Evolutionary conservation across 1,140 invertebrate genomes (phyloP).

Genomic region (Drosophila eugracilis): DNA sequence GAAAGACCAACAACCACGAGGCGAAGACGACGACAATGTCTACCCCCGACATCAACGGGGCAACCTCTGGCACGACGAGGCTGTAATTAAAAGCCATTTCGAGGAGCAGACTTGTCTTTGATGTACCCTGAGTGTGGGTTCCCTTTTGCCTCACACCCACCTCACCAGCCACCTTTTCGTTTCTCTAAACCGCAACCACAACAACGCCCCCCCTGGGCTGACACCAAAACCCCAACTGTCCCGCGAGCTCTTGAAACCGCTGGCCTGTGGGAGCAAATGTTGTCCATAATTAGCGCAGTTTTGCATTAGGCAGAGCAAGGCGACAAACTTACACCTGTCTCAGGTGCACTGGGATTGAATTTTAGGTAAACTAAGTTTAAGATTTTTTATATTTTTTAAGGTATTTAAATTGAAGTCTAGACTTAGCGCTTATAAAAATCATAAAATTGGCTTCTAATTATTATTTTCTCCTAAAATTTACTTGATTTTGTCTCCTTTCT

Average conservation of each 20-base stretch:
- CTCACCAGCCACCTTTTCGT: slow-evolving; percentile 2
- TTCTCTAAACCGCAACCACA: slow-evolving; percentile 27
- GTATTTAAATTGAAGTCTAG: too few relatives aligned
- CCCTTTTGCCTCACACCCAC: slow-evolving; percentile 6
- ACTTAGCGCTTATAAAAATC: too few relatives aligned
- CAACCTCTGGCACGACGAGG: slow-evolving; percentile 41
- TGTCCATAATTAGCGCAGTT: slow-evolving; percentile 74
- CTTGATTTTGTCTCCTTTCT: background rate
- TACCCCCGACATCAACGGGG: slow-evolving; percentile 37
- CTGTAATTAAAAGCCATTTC: slow-evolving; percentile 75
- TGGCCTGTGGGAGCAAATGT: slow-evolving; percentile 54
- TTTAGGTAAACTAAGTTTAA: too few relatives aligned
- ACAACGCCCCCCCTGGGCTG: too few relatives aligned
- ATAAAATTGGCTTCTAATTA: too few relatives aligned
- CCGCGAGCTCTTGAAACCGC: slow-evolving; percentile 32
- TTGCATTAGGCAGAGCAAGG: slow-evolving; percentile 53
- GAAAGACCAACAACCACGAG: slow-evolving; percentile 16
- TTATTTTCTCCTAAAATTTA: too few relatives aligned
- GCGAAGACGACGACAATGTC: slow-evolving; percentile 42
- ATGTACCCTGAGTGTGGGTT: slow-evolving; percentile 37
- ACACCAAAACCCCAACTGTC: slow-evolving; percentile 25
- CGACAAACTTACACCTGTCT: slow-evolving; percentile 55
- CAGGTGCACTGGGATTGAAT: slow-evolving; percentile 16
- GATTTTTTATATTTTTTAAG: too few relatives aligned
- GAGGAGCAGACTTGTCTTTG: slow-evolving; percentile 63